These are phyloP conservation scores for Cryptosula pallasiana DNA, from an alignment of 2,888 invertebrate species.

Conservation along the genomic window DNA sequence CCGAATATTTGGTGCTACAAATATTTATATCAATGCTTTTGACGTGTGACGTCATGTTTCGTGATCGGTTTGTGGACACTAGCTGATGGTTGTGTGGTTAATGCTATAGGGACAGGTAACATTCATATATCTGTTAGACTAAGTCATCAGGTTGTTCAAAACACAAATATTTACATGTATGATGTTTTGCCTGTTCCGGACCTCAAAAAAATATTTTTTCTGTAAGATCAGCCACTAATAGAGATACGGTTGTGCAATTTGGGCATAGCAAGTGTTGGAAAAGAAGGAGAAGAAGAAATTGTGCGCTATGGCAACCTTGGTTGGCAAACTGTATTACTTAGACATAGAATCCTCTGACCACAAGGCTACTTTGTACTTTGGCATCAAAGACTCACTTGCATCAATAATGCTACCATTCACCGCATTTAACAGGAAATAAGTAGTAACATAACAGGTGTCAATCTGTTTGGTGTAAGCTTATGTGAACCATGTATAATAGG, in stretches of 20 bases:
- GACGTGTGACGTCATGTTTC: too few species aligned
- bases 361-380: background rate
- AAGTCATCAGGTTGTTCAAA: background rate
- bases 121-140: background rate
- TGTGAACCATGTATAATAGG: background rate
- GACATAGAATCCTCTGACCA: background rate
- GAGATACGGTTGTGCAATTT: background rate
- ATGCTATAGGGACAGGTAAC: constrained; percentile 2
- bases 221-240: background rate
- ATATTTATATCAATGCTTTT: too few species aligned
- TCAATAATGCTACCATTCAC: background rate
- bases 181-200: background rate
- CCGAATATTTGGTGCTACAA: too few species aligned
- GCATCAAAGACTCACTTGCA: background rate
- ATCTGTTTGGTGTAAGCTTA: background rate
- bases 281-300: background rate
- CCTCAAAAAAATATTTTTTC: background rate
- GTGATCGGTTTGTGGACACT: too few species aligned
- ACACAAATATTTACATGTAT: background rate
- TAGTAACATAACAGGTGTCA: too few species aligned
- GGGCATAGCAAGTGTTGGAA: background rate
- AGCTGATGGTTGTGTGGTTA: background rate
- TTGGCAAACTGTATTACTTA: background rate
- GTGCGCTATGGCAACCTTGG: background rate
- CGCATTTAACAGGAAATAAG: background rate